These are phyloP conservation scores for Grammomys surdaster DNA, from an alignment of 2,113 vertebrate genomes.

Conservation along the genomic window DNA sequence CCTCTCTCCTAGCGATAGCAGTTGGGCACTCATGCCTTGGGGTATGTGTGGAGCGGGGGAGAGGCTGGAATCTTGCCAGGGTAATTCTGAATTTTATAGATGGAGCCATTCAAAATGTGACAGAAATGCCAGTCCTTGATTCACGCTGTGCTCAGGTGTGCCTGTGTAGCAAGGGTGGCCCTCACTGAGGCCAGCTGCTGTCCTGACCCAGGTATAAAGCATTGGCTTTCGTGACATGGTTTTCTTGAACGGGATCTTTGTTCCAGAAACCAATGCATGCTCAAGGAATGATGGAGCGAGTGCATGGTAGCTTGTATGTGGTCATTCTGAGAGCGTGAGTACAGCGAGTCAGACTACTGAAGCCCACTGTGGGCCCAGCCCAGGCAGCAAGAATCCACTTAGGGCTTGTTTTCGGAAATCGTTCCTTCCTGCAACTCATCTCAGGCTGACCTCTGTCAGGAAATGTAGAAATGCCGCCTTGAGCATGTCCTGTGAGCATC, in stretches of 20 bases:
- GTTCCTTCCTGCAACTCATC: neutral
- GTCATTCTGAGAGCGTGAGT: neutral
- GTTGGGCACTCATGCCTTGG: neutral
- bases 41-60: neutral
- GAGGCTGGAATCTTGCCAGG: neutral
- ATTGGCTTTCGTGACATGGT: neutral
- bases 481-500: neutral
- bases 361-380: neutral
- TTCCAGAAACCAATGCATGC: neutral
- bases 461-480: neutral
- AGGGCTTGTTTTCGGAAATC: neutral
- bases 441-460: conserved; percentile 37
- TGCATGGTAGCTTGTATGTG: rapidly evolving
- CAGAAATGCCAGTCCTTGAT: neutral
- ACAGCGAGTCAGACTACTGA: neutral
- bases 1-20: neutral
- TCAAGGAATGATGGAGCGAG: neutral
- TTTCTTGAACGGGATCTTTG: neutral
- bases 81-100: neutral
- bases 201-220: too few relatives aligned
- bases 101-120: neutral
- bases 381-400: neutral
- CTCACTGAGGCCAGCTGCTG: neutral
- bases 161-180: too few relatives aligned
- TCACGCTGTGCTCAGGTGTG: neutral